Conservation (phyloP, 2,113 vertebrate genomes). For the Laterallus jamaicensis region DNA sequence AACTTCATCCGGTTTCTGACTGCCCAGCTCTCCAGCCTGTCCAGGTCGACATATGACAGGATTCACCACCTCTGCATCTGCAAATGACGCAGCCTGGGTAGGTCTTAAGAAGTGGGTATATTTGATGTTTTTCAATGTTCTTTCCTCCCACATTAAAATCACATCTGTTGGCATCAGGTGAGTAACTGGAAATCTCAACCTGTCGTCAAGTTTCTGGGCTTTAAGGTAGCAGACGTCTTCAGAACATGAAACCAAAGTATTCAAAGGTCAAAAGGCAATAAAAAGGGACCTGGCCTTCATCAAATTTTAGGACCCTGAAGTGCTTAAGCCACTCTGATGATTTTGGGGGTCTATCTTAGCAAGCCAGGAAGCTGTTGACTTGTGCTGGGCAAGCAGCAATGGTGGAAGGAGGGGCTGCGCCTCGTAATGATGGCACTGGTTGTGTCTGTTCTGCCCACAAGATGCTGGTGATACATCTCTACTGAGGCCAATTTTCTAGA, state of each 20-base stretch:
- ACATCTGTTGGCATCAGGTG: background rate
- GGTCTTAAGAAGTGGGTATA: background rate
- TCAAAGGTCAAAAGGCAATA: background rate
- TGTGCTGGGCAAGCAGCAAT: background rate
- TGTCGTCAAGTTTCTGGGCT: background rate
- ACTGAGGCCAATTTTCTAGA: background rate
- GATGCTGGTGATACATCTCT: background rate
- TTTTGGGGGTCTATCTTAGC: background rate
- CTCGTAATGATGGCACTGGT: background rate
- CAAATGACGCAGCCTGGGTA: background rate
- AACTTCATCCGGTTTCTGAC: too few relatives aligned
- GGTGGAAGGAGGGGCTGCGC: background rate
- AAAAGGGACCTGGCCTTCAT: background rate
- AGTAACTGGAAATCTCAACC: background rate
- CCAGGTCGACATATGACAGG: background rate
- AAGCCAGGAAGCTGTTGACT: background rate
- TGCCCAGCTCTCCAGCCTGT: too few relatives aligned
- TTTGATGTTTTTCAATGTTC: background rate
- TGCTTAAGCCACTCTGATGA: background rate
- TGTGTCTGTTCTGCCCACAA: background rate
- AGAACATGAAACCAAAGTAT: background rate
- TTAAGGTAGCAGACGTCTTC: background rate
- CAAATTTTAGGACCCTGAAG: background rate
- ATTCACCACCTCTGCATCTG: background rate
- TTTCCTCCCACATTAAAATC: background rate